These are phyloP conservation scores for Thunnus maccoyii DNA, from an alignment of 2,113 vertebrate genomes.

Conservation along the genomic window DNA sequence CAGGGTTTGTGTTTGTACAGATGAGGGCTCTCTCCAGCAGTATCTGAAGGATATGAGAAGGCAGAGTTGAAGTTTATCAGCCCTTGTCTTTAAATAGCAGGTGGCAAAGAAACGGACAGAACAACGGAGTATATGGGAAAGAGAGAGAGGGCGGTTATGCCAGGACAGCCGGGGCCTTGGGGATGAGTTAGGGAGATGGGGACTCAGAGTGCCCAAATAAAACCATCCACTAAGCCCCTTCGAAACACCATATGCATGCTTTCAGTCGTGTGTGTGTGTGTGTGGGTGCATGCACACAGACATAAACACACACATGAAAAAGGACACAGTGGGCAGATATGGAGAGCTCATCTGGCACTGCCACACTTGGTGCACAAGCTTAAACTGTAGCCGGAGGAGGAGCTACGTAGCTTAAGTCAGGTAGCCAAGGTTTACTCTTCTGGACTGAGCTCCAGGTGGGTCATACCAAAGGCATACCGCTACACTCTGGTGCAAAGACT, in stretches of 20 bases:
- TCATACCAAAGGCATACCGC: conserved; percentile 35
- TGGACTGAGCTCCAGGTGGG: conserved; percentile 45
- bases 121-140: conserved; percentile 24
- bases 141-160: conserved; percentile 30
- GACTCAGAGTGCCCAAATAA: conserved; percentile 36
- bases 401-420: conserved; percentile 35
- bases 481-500: conserved; percentile 18
- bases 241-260: conserved; percentile 19
- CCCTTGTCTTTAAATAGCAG: conserved; percentile 68
- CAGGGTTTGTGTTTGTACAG: conserved; percentile 51
- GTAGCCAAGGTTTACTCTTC: conserved; percentile 27
- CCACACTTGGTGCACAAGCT: conserved; percentile 14
- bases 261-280: no score
- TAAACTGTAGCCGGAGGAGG: conserved; percentile 40
- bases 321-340: neutral
- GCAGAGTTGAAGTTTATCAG: conserved; percentile 52
- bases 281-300: neutral
- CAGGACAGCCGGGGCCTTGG: conserved; percentile 29
- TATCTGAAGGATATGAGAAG: conserved; percentile 42
- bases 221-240: conserved; percentile 39
- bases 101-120: conserved; percentile 64
- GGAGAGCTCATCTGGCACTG: conserved; percentile 31
- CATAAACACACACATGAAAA: conserved; percentile 15
- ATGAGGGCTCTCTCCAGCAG: conserved; percentile 42
- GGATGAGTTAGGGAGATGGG: conserved; percentile 26